Percentiles rank a stretch among this genome's conserved stretches.
phyloP scores from a whole-genome alignment of 2,888 invertebrate genomes.

The Latheticus oryzae region DNA sequence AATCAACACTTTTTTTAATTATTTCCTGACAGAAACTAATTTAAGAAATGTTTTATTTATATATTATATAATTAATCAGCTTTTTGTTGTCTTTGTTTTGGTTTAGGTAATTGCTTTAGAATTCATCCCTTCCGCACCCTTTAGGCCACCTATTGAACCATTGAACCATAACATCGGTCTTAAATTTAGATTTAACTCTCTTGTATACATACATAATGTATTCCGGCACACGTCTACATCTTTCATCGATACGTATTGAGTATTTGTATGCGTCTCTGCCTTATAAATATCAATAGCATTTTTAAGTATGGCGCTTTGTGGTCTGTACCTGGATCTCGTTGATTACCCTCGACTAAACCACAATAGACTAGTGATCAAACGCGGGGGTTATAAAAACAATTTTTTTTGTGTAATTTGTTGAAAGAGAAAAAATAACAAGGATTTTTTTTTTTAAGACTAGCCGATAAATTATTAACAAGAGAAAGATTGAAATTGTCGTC shows the following conservation, averaged over 20 bases:
- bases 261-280: constrained; percentile 54
- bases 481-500: constrained; percentile 41
- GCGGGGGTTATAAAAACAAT: constrained; percentile 5
- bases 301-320: constrained; percentile 54
- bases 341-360: constrained; percentile 41
- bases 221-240: constrained; percentile 56
- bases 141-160: constrained; percentile 26
- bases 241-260: constrained; percentile 56
- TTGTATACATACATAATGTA: constrained; percentile 51
- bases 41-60: too few species aligned
- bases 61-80: too few species aligned
- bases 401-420: constrained; percentile 10
- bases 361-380: constrained; percentile 22
- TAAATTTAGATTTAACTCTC: constrained; percentile 51
- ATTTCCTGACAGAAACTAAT: too few species aligned
- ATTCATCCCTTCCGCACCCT: constrained; percentile 33
- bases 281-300: constrained; percentile 59
- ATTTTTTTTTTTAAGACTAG: too few species aligned
- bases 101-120: too few species aligned
- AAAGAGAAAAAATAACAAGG: constrained; percentile 1
- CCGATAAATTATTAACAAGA: constrained; percentile 41
- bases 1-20: too few species aligned
- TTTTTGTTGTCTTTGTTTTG: too few species aligned
- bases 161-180: constrained; percentile 31
- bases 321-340: constrained; percentile 46